A percentile compares a stretch with the other conserved stretches of the same genome.
These are phyloP conservation scores for Cotesia congregata DNA, from an alignment of 2,888 invertebrate species.

Conservation along the genomic window DNA sequence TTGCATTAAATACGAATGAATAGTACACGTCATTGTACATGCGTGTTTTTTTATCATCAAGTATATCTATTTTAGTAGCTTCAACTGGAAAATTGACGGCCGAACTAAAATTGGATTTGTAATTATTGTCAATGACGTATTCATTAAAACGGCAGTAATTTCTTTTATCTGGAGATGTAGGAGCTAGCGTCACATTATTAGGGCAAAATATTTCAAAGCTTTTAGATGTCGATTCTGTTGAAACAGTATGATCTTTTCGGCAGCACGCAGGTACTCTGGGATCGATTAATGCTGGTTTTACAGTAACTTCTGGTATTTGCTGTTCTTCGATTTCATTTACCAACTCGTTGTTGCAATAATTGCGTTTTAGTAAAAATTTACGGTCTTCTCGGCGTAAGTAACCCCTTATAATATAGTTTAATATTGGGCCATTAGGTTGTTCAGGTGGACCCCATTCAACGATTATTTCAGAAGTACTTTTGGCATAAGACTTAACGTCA, in stretches of 20 bases:
- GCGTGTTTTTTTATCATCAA: constrained; percentile 43
- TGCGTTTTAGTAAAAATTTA: constrained; percentile 59
- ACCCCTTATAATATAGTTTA: constrained; percentile 71
- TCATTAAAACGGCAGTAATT: constrained; percentile 55
- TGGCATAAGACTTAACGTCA: constrained; percentile 62
- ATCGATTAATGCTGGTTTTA: constrained; percentile 44
- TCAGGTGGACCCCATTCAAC: constrained; percentile 76
- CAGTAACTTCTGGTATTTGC: constrained; percentile 45
- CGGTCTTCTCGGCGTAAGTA: constrained; percentile 57
- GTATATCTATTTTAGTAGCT: background rate
- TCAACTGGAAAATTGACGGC: constrained; percentile 25
- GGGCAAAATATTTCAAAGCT: constrained; percentile 59
- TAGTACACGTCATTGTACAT: constrained; percentile 48
- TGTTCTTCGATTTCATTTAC: constrained; percentile 49
- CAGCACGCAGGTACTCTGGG: constrained; percentile 49
- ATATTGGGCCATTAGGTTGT: constrained; percentile 75
- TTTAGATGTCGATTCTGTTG: constrained; percentile 44
- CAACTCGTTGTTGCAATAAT: constrained; percentile 68
- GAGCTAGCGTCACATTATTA: constrained; percentile 53
- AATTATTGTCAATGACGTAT: background rate
- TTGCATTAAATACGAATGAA: constrained; percentile 54
- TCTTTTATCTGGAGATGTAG: constrained; percentile 52
- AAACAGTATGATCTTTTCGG: constrained; percentile 40
- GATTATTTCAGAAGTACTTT: constrained; percentile 68
- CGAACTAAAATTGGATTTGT: constrained; percentile 42